Evolutionary conservation across 2,113 vertebrate genomes (phyloP).

Genomic region (Arenaria interpres): DNA sequence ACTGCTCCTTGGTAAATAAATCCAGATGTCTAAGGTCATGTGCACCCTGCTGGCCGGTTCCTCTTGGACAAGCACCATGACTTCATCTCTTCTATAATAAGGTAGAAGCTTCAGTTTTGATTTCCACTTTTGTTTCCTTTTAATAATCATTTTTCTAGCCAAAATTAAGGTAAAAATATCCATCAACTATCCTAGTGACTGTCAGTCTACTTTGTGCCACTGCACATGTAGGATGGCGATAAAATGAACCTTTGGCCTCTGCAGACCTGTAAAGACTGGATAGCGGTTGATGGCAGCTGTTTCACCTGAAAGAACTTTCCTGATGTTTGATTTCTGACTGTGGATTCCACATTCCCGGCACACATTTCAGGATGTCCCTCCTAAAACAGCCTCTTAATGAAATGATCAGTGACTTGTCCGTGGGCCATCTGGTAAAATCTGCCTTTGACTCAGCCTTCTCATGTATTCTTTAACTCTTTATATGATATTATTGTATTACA

Average conservation of each 20-base stretch:
- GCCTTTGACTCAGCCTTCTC: background rate
- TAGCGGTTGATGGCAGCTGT: background rate
- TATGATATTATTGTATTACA: background rate
- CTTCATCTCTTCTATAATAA: background rate
- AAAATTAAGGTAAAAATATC: background rate
- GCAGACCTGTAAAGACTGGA: background rate
- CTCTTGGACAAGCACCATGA: background rate
- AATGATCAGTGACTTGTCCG: background rate
- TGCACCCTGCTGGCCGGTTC: background rate
- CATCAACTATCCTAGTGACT: background rate
- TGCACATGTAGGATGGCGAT: background rate
- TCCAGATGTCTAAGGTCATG: background rate
- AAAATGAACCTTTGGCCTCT: background rate
- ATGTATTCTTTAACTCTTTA: background rate
- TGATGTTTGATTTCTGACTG: background rate
- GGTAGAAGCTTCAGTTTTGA: background rate
- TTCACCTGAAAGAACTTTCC: background rate
- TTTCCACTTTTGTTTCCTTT: background rate
- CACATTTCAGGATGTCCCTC: background rate
- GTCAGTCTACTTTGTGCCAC: background rate
- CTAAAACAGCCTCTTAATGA: background rate
- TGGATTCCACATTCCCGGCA: background rate
- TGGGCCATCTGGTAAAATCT: background rate
- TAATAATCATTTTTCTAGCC: background rate
- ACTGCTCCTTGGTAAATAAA: background rate